These are phyloP conservation scores for Diplogasteroides magnus DNA, from an alignment of 1,140 invertebrate genomes.

Conservation along the genomic window DNA sequence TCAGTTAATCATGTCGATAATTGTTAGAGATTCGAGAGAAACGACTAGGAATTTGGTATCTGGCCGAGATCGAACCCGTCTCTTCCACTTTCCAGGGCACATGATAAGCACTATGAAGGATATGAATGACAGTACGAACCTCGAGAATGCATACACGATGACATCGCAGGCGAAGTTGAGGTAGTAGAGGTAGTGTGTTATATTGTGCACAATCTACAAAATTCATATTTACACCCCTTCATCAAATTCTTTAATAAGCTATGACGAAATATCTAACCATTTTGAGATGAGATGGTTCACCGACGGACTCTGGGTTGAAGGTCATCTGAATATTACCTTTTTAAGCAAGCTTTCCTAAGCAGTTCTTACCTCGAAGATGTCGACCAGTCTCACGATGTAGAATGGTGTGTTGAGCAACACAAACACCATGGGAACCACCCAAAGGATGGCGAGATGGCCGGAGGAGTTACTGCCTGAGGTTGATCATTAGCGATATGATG, in stretches of 20 bases:
- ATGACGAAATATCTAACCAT: constrained; percentile 6
- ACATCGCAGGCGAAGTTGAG: constrained; percentile 53
- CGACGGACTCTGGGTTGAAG: not conserved
- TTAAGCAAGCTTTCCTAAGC: not conserved
- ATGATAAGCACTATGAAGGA: too few relatives aligned
- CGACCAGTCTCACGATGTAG: constrained; percentile 48
- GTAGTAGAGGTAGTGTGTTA: constrained; percentile 53
- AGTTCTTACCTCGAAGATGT: constrained; percentile 10
- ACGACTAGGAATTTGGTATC: too few relatives aligned
- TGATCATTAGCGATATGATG: constrained; percentile 28
- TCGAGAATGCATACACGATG: constrained; percentile 54
- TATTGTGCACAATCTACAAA: constrained; percentile 39
- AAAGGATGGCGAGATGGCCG: constrained; percentile 23
- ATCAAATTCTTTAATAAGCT: not conserved
- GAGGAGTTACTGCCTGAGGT: constrained; percentile 8
- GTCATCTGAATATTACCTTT: constrained; percentile 16
- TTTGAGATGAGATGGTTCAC: not conserved
- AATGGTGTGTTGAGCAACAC: constrained; percentile 54
- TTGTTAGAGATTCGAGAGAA: too few relatives aligned
- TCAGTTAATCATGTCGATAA: too few relatives aligned
- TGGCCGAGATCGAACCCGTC: too few relatives aligned
- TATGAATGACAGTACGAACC: too few relatives aligned
- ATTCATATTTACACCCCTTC: constrained; percentile 10
- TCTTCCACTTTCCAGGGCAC: too few relatives aligned
- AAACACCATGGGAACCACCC: constrained; percentile 54